A percentile compares a stretch with the other conserved stretches of the same genome.
Conservation (phyloP, 2,797 vertebrate species). For the Myoxocephalus aenaeus region DNA sequence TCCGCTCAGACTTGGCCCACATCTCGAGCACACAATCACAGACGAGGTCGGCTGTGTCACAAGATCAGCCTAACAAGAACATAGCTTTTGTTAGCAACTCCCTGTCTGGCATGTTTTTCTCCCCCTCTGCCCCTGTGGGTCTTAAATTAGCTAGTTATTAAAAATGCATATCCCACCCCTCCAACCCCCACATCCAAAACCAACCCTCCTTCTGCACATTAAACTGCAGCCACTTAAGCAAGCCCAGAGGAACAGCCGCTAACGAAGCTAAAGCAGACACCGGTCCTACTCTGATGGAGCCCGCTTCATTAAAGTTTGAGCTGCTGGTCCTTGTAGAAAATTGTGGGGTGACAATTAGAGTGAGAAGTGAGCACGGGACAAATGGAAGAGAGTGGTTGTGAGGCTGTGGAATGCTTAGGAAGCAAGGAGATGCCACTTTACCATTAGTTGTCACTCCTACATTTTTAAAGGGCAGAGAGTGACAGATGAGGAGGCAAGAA, state of each 20-base stretch:
- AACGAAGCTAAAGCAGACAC: constrained; percentile 75
- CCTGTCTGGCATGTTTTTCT: constrained; percentile 31
- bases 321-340: constrained; percentile 58
- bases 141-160: constrained; percentile 79
- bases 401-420: constrained; percentile 40
- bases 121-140: constrained; percentile 42
- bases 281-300: constrained; percentile 65
- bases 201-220: constrained; percentile 75
- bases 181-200: constrained; percentile 45
- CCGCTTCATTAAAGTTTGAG: constrained; percentile 82
- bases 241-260: constrained; percentile 76
- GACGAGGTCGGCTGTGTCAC: constrained; percentile 19
- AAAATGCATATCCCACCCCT: constrained; percentile 73
- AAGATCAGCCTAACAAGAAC: constrained; percentile 49
- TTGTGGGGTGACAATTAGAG: constrained; percentile 69
- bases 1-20: neutral
- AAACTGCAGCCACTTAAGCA: constrained; percentile 83
- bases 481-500: neutral
- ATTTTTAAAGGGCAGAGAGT: constrained; percentile 18
- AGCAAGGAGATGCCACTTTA: constrained; percentile 45
- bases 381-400: constrained; percentile 48
- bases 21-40: neutral
- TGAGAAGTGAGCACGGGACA: constrained; percentile 43
- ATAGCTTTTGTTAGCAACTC: constrained; percentile 58
- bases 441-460: too few relatives aligned